Percentiles rank a stretch among this genome's conserved stretches.
These are phyloP conservation scores for Nylanderia fulva DNA, from an alignment of 1,140 invertebrate genomes.

Conservation along the genomic window DNA sequence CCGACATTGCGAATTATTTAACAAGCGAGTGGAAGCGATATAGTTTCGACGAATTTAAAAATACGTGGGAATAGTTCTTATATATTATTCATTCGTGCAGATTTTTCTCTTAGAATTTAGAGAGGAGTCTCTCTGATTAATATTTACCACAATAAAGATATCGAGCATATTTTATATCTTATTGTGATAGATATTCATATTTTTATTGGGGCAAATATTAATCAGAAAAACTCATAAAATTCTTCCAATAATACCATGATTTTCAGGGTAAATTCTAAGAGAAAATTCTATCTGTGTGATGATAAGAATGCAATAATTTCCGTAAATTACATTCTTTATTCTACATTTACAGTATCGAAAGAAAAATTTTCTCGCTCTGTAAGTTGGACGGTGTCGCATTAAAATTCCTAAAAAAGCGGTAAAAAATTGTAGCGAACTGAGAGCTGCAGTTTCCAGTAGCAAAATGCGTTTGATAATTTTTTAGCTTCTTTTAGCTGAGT, in stretches of 20 bases:
- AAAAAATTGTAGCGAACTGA: slow-evolving; percentile 14
- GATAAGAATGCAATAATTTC: neutral
- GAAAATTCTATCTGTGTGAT: too few relatives aligned
- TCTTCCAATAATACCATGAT: too few relatives aligned
- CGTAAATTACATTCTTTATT: neutral
- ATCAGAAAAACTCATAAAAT: too few relatives aligned
- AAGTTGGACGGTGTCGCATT: neutral
- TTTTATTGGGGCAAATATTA: too few relatives aligned
- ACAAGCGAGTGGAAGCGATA: neutral
- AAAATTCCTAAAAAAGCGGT: slow-evolving; percentile 2
- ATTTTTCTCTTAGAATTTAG: too few relatives aligned
- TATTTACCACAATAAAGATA: too few relatives aligned
- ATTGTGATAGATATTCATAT: too few relatives aligned
- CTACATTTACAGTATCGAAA: neutral
- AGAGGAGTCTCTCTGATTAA: too few relatives aligned
- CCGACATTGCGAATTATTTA: neutral
- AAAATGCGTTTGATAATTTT: neutral
- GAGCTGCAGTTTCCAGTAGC: neutral
- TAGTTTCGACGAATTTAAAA: neutral
- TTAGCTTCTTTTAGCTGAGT: slow-evolving; percentile 8
- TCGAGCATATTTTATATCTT: too few relatives aligned
- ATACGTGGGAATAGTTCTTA: neutral
- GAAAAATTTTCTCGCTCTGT: neutral
- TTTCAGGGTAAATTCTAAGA: too few relatives aligned
- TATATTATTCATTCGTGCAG: too few relatives aligned